Base-by-base conservation (phyloP, 2,888 invertebrate species). In the Polietes domitor region DNA sequence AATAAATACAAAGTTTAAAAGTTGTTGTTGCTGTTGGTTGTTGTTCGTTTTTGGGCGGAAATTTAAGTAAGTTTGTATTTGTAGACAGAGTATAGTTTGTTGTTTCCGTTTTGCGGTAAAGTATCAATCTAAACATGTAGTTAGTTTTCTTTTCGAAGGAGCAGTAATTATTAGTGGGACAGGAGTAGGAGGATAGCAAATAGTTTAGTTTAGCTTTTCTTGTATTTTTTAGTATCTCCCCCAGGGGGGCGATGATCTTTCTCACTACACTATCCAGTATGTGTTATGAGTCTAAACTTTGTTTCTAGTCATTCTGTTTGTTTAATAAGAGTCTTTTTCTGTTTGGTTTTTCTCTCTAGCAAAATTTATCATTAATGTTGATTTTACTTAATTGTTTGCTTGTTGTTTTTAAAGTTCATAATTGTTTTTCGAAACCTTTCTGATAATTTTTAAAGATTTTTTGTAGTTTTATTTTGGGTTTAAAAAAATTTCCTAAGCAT, bases 231-330 rank as follows among this genome's bases (percentile, higher is more conserved):
- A n/a, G n/a, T n/a, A n/a, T n/a, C n/a, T n/a, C n/a, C n/a, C n/a
- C n/a, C n/a, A n/a, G n/a, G n/a, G n/a, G n/a, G n/a, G n/a, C 12
- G 10, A 24, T 15, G 1, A 58, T 26, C 26, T 26, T 15, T 9
- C 26, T 12, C 10, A 15, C 6, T 53, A 2, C 53, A 17, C n/a
- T n/a, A 6, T 50, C 17, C 17, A 50, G 19, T 28, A 28, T 17
- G 2, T 15, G 43, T 0, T 26, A 41, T 65, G 2, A 9, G 10
- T 63, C 32, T 37, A 37, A 43, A 24, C 68, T 68, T 68, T 68
- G 43, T 43, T 88, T 89, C 75, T 88, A 88, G 88, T 90, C 89
- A 86, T 89, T 87, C 87, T 85, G 88, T 90, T 81, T 80, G 70
- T 86, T 86, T 61, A 17, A 65, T 19, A 21, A 43, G 17, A 41